Evolutionary conservation across 2,797 vertebrate genomes (phyloP), one percentile per base, ranked within the genome.

Genomic region (Enteromius unitaeniatus): DNA sequence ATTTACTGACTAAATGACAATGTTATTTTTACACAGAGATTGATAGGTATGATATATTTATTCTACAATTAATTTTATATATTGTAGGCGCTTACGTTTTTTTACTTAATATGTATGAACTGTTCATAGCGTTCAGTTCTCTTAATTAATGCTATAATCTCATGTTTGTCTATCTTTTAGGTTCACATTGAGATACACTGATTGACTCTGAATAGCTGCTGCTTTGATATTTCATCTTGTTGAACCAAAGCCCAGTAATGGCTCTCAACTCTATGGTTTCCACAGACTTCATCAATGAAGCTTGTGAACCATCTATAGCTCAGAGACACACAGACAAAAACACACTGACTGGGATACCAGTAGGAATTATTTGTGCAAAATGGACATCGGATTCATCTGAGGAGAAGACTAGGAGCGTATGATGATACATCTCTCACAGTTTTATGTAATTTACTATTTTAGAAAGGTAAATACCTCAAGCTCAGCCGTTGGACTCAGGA

Each of bases 181-280:
- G 97, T 99, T 82, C 98, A 98, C 89, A 99, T 99, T 90, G 98
- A 99, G 94, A 99, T 99, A 89, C 97, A 99, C 84, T 99, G 95
- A 97, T 67, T 64, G 42, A 60, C 64, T 21, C 11, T 1, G 53
- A 68, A 4, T 6, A 64, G n/a, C 45, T 45, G 14, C 60, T 23
- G 5, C 23, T 31, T 53, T 21, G 9, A 34, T 13, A 21, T 10
- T 21, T 28, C 34, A 51, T 23, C 45, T 58, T 10, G 9, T 55
- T 75, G 6, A 17, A 49, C 53, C 2, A 6, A 13, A 72, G 72
- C 55, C 28, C 69, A 47, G 47, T 23, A 23, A 79, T 31, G 49
- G 68, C 37, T 28, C 17, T 70, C 62, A 19, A 37, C 14, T 26
- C 62, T 76, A 19, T 60, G 4, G 53, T 76, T 62, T 73, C 70